These are phyloP conservation scores for Cnemophilus loriae DNA, from an alignment of 2,113 vertebrate genomes.

Conservation along the genomic window DNA sequence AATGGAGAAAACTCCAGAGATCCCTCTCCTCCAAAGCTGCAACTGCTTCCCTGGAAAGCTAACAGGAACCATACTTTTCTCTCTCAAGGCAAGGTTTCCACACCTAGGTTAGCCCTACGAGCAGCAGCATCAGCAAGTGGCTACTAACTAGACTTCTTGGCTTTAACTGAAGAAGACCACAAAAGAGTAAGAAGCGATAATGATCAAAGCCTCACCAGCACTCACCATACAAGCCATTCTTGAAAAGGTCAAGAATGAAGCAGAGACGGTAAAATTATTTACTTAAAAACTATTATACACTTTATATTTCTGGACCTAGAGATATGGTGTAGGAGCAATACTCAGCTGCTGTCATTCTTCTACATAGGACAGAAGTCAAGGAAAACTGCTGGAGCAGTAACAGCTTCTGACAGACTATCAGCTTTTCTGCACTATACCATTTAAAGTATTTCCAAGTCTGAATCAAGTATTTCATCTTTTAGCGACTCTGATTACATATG, in stretches of 20 bases:
- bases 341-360: not conserved
- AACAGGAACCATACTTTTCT: not conserved
- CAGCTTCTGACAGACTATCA: not conserved
- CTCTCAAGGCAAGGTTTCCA: not conserved
- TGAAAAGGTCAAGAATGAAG: not conserved
- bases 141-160: not conserved
- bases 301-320: not conserved
- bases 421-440: not conserved
- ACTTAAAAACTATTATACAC: not conserved
- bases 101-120: not conserved
- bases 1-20: not conserved
- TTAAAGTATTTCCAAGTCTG: not conserved
- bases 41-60: not conserved
- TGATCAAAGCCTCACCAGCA: not conserved
- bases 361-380: not conserved
- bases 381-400: not conserved
- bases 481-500: not conserved
- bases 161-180: not conserved
- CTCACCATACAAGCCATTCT: not conserved
- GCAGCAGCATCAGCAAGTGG: not conserved
- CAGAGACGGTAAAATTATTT: not conserved
- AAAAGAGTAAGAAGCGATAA: not conserved
- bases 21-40: not conserved
- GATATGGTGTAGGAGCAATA: fast-evolving
- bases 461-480: not conserved